Evolutionary conservation across 2,797 vertebrate genomes (phyloP), one percentile per base, ranked within the genome.

Genomic region (Sebastes minor): DNA sequence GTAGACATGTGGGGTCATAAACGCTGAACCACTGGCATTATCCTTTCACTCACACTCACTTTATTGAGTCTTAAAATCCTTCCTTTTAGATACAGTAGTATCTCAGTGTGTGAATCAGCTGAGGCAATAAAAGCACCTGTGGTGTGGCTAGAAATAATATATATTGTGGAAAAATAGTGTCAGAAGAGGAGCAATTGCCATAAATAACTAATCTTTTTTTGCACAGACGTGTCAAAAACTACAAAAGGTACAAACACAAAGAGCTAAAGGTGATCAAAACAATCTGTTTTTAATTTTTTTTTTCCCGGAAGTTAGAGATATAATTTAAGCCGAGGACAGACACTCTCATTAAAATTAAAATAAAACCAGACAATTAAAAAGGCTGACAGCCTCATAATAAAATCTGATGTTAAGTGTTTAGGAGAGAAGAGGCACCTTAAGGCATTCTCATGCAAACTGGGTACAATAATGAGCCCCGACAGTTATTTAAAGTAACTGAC

Each of bases 401-500:
- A 76, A 81, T 38, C 13, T 25, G 42, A 82, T 80, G 68, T 71
- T 69, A 77, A 82, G 55, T 84, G 32, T 83, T 70, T 52, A 35
- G 49, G 53, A 82, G 65, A 71, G 30, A 66, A 71, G 3, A 32
- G 53, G 35, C 49, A 71, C 25, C 71, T 76, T 53, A 27, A 72
- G 35, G 61, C 33, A 14, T 78, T 84, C 27, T 69, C 38, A 70
- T 73, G 71, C 67, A 65, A 67, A 65, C 55, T 38, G 6, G 49
- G 28, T 42, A 66, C 28, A 71, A 25, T 81, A 82, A 83, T 80
- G 66, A 85, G 52, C 25, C 57, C 63, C 55, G 60, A 28, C 80
- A 81, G 59, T 76, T 83, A 80, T 85, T 80, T 78, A 87, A 74
- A 82, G 70, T 35, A 66, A 82, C 69, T 82, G 28, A 69, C 68